Percentiles rank a stretch among this genome's conserved stretches.
These are phyloP conservation scores for Bubo blakistoni DNA, from an alignment of 2,113 vertebrate species.

Conservation along the genomic window DNA sequence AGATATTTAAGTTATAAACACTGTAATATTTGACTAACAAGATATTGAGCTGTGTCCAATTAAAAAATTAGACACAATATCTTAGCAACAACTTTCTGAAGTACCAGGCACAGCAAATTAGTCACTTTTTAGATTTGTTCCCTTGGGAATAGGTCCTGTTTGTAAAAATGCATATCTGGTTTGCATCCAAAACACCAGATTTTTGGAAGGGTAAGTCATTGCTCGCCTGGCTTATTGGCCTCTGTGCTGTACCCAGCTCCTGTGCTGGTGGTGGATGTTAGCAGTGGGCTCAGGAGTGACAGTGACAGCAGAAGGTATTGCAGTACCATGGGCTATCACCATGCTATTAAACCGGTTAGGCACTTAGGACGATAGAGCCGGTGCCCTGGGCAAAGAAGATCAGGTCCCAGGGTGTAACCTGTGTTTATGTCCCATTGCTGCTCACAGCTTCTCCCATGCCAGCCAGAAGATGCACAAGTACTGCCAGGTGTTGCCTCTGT, in stretches of 20 bases:
- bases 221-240: not conserved
- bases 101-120: not conserved
- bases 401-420: not conserved
- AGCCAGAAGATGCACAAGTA: not conserved
- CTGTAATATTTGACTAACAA: not conserved
- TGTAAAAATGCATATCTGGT: not conserved
- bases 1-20: constrained; percentile 21
- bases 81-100: constrained; percentile 11
- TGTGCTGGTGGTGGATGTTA: not conserved
- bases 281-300: not conserved
- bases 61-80: not conserved
- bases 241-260: not conserved
- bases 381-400: not conserved
- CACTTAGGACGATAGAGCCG: rapidly evolving
- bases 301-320: not conserved
- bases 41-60: not conserved
- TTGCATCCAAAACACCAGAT: not conserved
- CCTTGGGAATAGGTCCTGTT: not conserved
- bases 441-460: not conserved
- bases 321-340: not conserved
- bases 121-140: not conserved
- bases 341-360: not conserved
- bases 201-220: not conserved
- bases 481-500: not conserved
- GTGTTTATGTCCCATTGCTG: not conserved